A percentile compares a stretch with the other conserved stretches of the same genome.
Conservation (phyloP, 2,113 vertebrate species). For the Osmerus eperlanus region DNA sequence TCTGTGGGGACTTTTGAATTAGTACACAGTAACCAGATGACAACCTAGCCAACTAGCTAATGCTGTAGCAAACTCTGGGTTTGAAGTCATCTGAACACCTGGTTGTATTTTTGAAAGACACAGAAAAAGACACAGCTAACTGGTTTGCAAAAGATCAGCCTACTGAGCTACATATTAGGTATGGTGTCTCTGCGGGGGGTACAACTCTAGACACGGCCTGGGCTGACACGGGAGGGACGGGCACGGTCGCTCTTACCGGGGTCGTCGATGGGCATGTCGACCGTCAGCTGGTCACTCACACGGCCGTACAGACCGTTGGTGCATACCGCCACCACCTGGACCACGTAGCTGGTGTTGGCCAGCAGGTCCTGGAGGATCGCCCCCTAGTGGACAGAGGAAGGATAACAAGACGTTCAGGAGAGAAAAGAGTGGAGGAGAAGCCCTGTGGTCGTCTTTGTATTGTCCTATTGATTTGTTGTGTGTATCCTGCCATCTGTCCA, state of each 20-base stretch:
- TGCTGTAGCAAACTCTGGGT: too few species aligned
- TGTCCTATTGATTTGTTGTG: not conserved
- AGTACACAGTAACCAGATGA: too few species aligned
- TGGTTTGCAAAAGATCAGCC: slow-evolving; percentile 64
- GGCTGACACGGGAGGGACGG: slow-evolving; percentile 14
- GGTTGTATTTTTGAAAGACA: not conserved
- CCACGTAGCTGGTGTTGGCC: slow-evolving; percentile 87
- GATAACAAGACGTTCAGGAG: not conserved
- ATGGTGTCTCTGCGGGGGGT: not conserved
- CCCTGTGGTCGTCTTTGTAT: not conserved
- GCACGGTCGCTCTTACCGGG: slow-evolving; percentile 80
- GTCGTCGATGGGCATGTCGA: slow-evolving; percentile 82
- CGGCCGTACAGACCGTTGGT: slow-evolving; percentile 87
- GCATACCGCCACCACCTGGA: slow-evolving; percentile 93
- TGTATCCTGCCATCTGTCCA: not conserved
- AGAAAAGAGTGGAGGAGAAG: not conserved
- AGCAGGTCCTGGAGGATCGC: slow-evolving; percentile 88
- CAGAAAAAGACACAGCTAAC: slow-evolving; percentile 20
- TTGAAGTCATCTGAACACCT: too few species aligned
- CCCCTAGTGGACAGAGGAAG: slow-evolving; percentile 76
- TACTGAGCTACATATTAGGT: not conserved
- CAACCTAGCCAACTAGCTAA: not conserved
- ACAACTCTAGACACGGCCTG: slow-evolving; percentile 14
- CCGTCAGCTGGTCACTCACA: slow-evolving; percentile 79
- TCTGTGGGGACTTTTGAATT: too few species aligned